Base-by-base conservation (phyloP, 2,888 invertebrate genomes). In the Trisateles emortualis region DNA sequence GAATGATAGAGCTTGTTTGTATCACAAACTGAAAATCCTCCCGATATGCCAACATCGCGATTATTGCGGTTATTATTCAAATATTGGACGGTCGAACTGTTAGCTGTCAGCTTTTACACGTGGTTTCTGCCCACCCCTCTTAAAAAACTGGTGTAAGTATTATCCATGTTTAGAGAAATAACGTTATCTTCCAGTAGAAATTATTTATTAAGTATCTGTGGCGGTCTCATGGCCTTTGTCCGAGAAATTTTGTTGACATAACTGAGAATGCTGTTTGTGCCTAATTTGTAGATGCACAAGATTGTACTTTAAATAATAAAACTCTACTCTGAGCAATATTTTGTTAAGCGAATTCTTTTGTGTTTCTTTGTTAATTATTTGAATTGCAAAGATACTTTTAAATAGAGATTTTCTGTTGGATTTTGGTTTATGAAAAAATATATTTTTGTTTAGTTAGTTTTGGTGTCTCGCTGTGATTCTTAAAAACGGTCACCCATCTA, bases 251-350 rank as follows among this genome's bases (percentile, higher is more conserved):
- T 64, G 77, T 74, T 73, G 69, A 73, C 68, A 68, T 72, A 64
- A 56, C 61, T 57, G 58, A 59, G 68, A 64, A 69, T 64, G 63
- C 61, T 59, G 66, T 73, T 70, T 69, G 72, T 72, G 63, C 70
- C 68, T 78, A 72, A 78, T 79, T 78, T 78, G 74, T 69, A 67
- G 68, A 67, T 63, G 65, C 69, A 66, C 50, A 49, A 65, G 64
- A 68, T 72, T 69, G 63, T 59, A 58, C 55, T 59, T 59, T 64
- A 69, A 72, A 76, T 69, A 68, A 72, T 68, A 67, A 67, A 65
- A 57, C 42, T 49, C 26, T 68, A 61, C 55, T 45, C 50, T 41
- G 32, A 44, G 39, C 35, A 29, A 26, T 48, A 10, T 17, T 22
- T 38, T 24, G 24, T 17, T 16, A 35, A 41, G 30, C 11, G 1